A percentile compares a stretch with the other conserved stretches of the same genome.
phyloP scores from a whole-genome alignment of 2,797 vertebrate species.

The Stomatorhinus walkeri region DNA sequence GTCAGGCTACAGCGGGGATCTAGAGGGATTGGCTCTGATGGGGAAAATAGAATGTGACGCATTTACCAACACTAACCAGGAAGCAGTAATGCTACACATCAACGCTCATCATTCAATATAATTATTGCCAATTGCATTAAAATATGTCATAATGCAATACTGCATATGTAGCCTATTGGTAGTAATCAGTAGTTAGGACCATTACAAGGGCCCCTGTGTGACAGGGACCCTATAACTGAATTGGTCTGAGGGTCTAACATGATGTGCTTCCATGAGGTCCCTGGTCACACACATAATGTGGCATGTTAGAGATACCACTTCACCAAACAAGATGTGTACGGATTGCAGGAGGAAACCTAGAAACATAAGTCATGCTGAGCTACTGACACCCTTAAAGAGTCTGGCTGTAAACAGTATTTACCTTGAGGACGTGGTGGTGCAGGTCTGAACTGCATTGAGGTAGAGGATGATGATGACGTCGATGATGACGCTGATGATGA shows the following conservation, averaged over 20 bases:
- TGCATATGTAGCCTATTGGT: neutral
- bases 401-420: conserved; percentile 31
- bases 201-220: neutral
- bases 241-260: neutral
- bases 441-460: conserved; percentile 38
- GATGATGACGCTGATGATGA: conserved; percentile 39
- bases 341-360: neutral
- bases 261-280: neutral
- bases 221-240: neutral
- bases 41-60: neutral
- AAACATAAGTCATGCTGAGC: neutral
- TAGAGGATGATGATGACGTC: conserved; percentile 40
- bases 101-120: neutral
- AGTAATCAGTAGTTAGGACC: neutral
- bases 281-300: neutral
- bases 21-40: conserved; percentile 38
- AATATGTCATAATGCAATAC: neutral
- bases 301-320: neutral
- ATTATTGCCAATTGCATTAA: neutral
- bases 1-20: conserved; percentile 55
- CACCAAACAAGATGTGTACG: neutral
- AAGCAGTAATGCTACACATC: neutral
- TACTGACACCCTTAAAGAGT: neutral
- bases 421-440: conserved; percentile 40
- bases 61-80: neutral